Percentiles rank a stretch among this genome's conserved stretches.
These are phyloP conservation scores for Phaethornis superciliosus DNA, from an alignment of 2,113 vertebrate species.

Conservation along the genomic window DNA sequence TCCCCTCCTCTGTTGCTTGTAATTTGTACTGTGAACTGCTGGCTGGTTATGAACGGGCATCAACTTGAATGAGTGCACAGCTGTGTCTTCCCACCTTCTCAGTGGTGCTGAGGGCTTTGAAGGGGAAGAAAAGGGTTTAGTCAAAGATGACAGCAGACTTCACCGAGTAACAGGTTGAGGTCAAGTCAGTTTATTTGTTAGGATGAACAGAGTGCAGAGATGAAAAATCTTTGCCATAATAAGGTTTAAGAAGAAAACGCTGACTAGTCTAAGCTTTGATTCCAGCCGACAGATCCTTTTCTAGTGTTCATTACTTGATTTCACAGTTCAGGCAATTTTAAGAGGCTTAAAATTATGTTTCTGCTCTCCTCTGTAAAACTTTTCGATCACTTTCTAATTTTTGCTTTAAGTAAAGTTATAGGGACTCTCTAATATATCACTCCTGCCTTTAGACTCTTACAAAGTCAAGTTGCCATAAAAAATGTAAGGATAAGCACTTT, in stretches of 20 bases:
- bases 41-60: conserved; percentile 48
- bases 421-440: conserved; percentile 9
- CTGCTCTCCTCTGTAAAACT: conserved; percentile 70
- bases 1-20: not conserved
- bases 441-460: conserved; percentile 4
- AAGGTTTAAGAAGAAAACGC: conserved; percentile 85
- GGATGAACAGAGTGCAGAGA: conserved; percentile 74
- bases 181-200: conserved; percentile 81
- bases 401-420: conserved; percentile 67
- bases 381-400: conserved; percentile 70
- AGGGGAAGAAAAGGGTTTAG: conserved; percentile 67
- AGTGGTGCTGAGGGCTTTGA: conserved; percentile 62
- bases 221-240: conserved; percentile 83
- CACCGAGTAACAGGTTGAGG: conserved; percentile 77
- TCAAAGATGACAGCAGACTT: conserved; percentile 65
- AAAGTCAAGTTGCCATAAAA: conserved; percentile 28
- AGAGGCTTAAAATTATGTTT: conserved; percentile 79
- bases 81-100: conserved; percentile 60
- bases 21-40: conserved; percentile 56
- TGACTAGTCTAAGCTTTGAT: conserved; percentile 84
- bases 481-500: not conserved
- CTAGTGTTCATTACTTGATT: conserved; percentile 89
- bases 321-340: conserved; percentile 83
- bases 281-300: conserved; percentile 91
- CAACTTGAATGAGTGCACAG: conserved; percentile 40